These are phyloP conservation scores for Liparis tanakae DNA, from an alignment of 2,797 vertebrate genomes.

Conservation along the genomic window DNA sequence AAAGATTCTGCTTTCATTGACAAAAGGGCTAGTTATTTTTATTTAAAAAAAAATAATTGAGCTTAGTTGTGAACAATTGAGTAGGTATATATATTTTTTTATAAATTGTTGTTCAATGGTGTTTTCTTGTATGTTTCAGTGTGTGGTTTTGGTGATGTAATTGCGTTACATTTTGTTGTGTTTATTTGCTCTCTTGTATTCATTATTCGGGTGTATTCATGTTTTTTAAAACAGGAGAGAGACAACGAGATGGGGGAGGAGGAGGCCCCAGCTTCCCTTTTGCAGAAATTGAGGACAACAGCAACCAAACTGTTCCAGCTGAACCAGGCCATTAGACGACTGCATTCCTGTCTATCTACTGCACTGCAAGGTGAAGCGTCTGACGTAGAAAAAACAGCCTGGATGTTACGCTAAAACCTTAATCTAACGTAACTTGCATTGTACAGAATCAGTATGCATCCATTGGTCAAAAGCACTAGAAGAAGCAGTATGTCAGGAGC, in stretches of 20 bases:
- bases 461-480: neutral
- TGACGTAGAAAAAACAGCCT: conserved; percentile 2
- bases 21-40: neutral
- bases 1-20: neutral
- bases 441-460: neutral
- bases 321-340: conserved; percentile 81
- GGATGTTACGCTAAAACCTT: neutral
- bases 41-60: neutral
- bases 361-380: conserved; percentile 83
- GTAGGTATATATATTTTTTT: neutral
- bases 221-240: conserved; percentile 75
- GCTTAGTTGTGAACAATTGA: neutral
- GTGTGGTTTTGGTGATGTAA: conserved; percentile 7
- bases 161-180: neutral
- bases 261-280: conserved; percentile 53
- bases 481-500: neutral
- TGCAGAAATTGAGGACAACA: conserved; percentile 71
- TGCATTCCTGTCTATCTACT: conserved; percentile 75
- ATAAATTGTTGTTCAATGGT: neutral
- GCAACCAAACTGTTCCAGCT: conserved; percentile 83
- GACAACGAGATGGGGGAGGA: conserved; percentile 46
- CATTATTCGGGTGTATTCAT: conserved; percentile 32
- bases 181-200: conserved; percentile 22
- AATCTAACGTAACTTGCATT: neutral
- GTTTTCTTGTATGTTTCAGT: neutral